phyloP scores from a whole-genome alignment of 2,888 invertebrate species.

The Cheilosia variabilis region DNA sequence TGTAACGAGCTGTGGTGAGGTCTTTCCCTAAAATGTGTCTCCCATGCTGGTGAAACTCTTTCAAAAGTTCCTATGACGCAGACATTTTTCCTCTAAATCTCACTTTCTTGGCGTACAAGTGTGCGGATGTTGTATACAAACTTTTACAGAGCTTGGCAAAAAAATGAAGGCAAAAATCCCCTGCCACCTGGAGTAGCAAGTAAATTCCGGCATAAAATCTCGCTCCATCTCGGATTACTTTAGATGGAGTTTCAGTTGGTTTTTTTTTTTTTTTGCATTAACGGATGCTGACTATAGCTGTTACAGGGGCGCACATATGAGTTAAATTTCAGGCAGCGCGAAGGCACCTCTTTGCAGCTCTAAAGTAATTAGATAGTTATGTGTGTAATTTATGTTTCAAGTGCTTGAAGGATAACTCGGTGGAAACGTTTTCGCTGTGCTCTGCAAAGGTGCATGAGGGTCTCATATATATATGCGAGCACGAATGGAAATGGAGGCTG shows the following conservation, averaged over 20 bases:
- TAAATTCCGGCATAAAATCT: slow-evolving; percentile 38
- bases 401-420: slow-evolving; percentile 75
- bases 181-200: slow-evolving; percentile 29
- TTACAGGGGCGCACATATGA: slow-evolving; percentile 13
- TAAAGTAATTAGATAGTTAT: slow-evolving; percentile 74
- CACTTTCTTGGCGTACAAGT: slow-evolving; percentile 56
- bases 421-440: slow-evolving; percentile 58
- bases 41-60: slow-evolving; percentile 30
- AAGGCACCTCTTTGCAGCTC: slow-evolving; percentile 45
- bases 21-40: slow-evolving; percentile 35
- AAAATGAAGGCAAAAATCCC: slow-evolving; percentile 10
- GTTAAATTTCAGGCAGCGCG: slow-evolving; percentile 30
- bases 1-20: slow-evolving; percentile 70
- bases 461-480: background rate
- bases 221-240: slow-evolving; percentile 60
- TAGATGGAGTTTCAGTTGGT: slow-evolving; percentile 16
- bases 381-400: slow-evolving; percentile 75
- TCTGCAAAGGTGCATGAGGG: slow-evolving; percentile 40
- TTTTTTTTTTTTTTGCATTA: slow-evolving; percentile 4
- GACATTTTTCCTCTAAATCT: slow-evolving; percentile 56
- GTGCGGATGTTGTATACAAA: slow-evolving; percentile 43
- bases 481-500: background rate
- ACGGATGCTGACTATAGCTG: background rate
- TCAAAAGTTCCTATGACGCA: slow-evolving; percentile 61
- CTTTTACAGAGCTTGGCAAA: slow-evolving; percentile 33